Evolutionary conservation across 2,113 vertebrate species (phyloP).

Genomic region (Okapia johnstoni): DNA sequence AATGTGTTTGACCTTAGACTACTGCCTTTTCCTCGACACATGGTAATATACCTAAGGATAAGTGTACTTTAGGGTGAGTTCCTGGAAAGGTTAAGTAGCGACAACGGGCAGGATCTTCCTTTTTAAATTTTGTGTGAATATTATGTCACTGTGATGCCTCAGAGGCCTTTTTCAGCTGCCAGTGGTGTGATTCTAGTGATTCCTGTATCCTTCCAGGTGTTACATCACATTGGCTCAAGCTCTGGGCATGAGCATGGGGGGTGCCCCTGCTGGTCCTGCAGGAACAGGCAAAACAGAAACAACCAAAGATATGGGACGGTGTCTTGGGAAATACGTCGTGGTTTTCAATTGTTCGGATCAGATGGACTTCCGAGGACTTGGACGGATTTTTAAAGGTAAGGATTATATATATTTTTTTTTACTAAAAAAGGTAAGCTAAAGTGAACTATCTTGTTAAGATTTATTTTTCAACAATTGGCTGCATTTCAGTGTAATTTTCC

Average conservation of each 20-base stretch:
- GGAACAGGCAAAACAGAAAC: conserved; percentile 98
- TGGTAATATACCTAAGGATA: background rate
- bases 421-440: background rate
- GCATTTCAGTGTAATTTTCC: background rate
- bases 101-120: background rate
- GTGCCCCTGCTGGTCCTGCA: conserved; percentile 94
- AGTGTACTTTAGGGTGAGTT: background rate
- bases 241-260: conserved; percentile 97
- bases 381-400: conserved; percentile 96
- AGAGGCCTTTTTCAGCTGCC: rapidly evolving
- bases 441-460: background rate
- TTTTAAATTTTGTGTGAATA: background rate
- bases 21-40: background rate
- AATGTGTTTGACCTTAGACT: background rate
- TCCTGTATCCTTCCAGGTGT: conserved; percentile 82
- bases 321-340: conserved; percentile 96
- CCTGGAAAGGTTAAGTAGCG: background rate
- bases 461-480: background rate
- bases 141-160: background rate
- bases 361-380: conserved; percentile 98
- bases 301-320: conserved; percentile 96
- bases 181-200: background rate
- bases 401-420: background rate
- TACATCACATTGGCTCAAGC: conserved; percentile 98
- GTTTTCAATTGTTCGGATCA: conserved; percentile 99